Evolutionary conservation across 2,797 vertebrate species (phyloP), one percentile per base, ranked within the genome.

Genomic region (Danio jaintianensis): DNA sequence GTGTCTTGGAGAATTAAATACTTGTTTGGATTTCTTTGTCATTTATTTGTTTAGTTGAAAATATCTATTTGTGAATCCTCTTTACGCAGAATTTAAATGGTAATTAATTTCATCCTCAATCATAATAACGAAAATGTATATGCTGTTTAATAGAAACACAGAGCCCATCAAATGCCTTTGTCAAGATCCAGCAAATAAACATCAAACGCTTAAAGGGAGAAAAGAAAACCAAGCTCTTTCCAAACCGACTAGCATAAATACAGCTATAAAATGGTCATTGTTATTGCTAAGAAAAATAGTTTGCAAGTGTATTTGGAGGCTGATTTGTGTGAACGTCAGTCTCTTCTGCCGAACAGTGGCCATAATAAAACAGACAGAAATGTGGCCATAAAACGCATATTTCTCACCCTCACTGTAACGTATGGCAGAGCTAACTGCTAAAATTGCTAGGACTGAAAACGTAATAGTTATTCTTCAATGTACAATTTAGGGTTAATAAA

Each of bases 21-120:
- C 22, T 52, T 63, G 38, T 75, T 62, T 42, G 16, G 5, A 18
- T 36, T 16, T 6, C 12, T 64, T 15, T 52, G 59, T 42, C 56
- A 50, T 66, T 55, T 66, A 55, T 55, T 76, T 63, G 48, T 55
- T 61, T 53, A 62, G 59, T 47, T 82, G 20, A 69, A 62, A 75
- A 36, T 22, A 43, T 76, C 8, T 13, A 59, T 45, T 40, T 16
- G 50, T 43, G 42, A 55, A 42, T 10, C 4, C 48, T 69, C 15
- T 45, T 48, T 61, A 62, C 10, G 1, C 36, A 82, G 11, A 62
- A 55, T 70, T 53, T 50, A 53, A 77, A 45, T 42, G 36, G 0
- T 15, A 77, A 42, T 63, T 76, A 9, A 53, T 48, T 10, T 12
- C 4, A 52, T 63, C 63, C 22, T 40, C n/a, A 68, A 61, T 11